Base-by-base conservation (phyloP, 2,113 vertebrate genomes). In the Actenoides hombroni region DNA sequence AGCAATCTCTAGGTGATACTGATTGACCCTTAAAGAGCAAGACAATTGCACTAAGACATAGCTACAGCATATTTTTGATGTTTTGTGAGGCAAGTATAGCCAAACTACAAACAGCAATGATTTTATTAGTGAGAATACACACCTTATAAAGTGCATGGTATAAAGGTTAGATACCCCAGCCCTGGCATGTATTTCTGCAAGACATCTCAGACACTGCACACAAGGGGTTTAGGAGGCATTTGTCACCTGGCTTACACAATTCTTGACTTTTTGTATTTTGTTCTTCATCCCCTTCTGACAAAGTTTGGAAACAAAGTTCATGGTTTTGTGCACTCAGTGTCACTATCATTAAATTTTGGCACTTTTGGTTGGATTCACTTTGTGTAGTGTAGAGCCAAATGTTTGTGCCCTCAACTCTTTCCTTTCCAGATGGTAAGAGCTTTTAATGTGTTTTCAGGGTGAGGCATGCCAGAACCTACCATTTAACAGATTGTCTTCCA, bases 401-500 rank as follows among this genome's bases (percentile, higher is more conserved):
- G 18, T 9, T 74, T 64, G 31, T 75, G 79, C 37, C 78, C 26
- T 42, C 37, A 33, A 61, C 54, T 81, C 37, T 92, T 79, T 51
- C 49, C 46, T 88, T 87, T 91, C 88, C 53, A 77, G 70, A 82
- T 73, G 57, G 68, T 48, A 81, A 96, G 80, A 79, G 84, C 79
- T 91, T 96, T 95, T 87, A 93, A 85, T 82, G 71, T 89, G 75
- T 79, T 96, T 86, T 91, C 91, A 70, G 86, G 56, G 56, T 13
- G 16, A 90, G 48, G 51, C 3, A 0, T 88, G 86, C 92, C 54
- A 76, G 77, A 44, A 73, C 71, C 85, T 88, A 82, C 68, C 90
- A 92, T 79, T 94, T 82, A 88, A 94, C 60, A 92, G 82, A 68
- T 89, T 88, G 94, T 88, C 60, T 79, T 93, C 91, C n/a, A 13